Base-by-base conservation (phyloP, 2,797 vertebrate genomes). In the Poeciliopsis gracilis region DNA sequence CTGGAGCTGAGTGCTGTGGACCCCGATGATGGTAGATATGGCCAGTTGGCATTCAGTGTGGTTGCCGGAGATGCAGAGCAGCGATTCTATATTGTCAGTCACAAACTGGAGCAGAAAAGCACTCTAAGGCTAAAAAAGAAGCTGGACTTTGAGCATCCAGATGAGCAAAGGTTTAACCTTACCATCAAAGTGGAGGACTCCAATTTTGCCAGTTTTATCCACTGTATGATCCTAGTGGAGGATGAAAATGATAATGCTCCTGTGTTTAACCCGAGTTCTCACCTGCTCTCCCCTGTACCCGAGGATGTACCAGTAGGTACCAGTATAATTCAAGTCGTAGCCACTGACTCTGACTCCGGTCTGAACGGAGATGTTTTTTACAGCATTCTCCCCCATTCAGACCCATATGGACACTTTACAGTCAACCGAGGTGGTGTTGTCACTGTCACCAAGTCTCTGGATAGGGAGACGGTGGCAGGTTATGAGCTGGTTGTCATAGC, bases 171-270 rank as follows among this genome's bases (percentile, higher is more conserved):
- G 38, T 98, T 97, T 82, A 98, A 97, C 86, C 95, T 98, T 0
- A 97, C 96, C 0, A 28, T 98, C 55, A 95, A 93, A 80, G 97
- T 97, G 63, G 96, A 97, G 89, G 97, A 97, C 88, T 86, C 93
- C 5, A 95, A 97, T 76, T 97, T 96, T 86, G 96, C 95, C 70
- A 97, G 94, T 78, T 43, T 94, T 73, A 93, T 97, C 38, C 91
- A 95, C 76, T 97, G 97, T 77, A 78, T 96, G 41, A 90, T 98
- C 41, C 93, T 96, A 73, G 94, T 98, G 61, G 95, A 97, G 84
- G 97, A 98, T 73, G 95, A 93, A 72, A 98, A 98, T 38, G 97
- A 98, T 86, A 96, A 98, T 46, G 87, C 94, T 18, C 97, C 97
- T 0, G 89, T 94, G 76, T 98, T 98, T 72, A 88, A 82, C 74